Evolutionary conservation across 1,140 invertebrate genomes (phyloP), one percentile per base, ranked within the genome.

Genomic region (Scaptomyza pallida): DNA sequence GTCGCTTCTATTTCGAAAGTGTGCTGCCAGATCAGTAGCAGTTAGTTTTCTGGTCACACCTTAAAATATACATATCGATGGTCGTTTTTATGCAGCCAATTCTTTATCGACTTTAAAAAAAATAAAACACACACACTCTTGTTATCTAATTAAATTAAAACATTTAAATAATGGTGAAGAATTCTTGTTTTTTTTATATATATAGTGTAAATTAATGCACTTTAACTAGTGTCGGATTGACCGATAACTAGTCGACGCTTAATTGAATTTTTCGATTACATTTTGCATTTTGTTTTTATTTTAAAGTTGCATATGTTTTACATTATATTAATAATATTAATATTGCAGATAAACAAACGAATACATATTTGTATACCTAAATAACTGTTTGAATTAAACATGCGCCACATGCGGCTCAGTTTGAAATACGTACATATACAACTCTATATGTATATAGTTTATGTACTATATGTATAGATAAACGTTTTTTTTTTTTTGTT

Each of bases 321-420:
- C 82, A 88, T 88, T 88, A 83, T 72, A 82, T 88, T 86, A 86
- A 86, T 86, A 86, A 86, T 75, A 88, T 88, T 88, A 88, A 88
- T 88, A 88, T 88, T 88, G 82, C 82, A 88, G 82, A 88, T 88
- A 88, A 88, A 88, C 82, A 88, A 88, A 88, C 78, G 82, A 88
- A 82, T 88, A 88, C 69, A 85, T 85, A 77, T 75, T 77, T 86
- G 54, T 78, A 88, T 88, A 75, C 82, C 77, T 88, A 88, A 82
- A 78, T 82, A 88, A 88, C 83, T 82, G 76, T 85, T 85, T 88
- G 77, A 86, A 86, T 72, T 12, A 59, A 72, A 72, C 70, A 67
- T 60, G 68, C 61, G 70, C 69, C 69, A 54, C 33, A 60, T 67
- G n/a, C n/a, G 69, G 69, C 70, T 72, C 70, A 72, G 63, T 86